Percentiles rank a stretch among this genome's conserved stretches.
phyloP scores from a whole-genome alignment of 2,113 vertebrate genomes.

The Pongo abelii region DNA sequence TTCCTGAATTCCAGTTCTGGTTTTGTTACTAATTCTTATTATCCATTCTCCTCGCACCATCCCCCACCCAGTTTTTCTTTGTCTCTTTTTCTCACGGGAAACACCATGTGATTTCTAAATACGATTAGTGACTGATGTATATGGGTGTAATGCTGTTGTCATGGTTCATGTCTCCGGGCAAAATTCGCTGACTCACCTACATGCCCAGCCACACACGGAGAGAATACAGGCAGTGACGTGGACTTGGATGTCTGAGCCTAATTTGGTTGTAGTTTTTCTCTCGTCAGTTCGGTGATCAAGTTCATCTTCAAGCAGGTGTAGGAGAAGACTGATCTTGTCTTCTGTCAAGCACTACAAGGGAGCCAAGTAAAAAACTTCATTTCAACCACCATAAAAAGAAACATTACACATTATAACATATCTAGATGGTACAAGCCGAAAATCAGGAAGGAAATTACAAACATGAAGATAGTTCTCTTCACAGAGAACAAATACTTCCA shows the following conservation, averaged over 20 bases:
- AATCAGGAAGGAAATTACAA: neutral
- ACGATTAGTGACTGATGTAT: neutral
- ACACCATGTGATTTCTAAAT: neutral
- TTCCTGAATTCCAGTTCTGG: neutral
- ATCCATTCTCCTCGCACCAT: neutral
- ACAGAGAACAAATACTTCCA: neutral
- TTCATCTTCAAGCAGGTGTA: conserved; percentile 91
- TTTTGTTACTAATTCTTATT: neutral
- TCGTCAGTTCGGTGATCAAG: conserved; percentile 82
- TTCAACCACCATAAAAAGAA: neutral
- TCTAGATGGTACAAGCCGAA: neutral
- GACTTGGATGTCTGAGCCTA: conserved; percentile 84
- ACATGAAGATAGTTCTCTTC: neutral
- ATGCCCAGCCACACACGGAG: conserved; percentile 94
- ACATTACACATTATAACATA: neutral
- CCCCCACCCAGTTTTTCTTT: neutral
- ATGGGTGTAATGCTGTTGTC: neutral
- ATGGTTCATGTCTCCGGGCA: neutral
- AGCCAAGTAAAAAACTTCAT: neutral
- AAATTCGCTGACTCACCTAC: conserved; percentile 84
- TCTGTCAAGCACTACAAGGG: conserved; percentile 89
- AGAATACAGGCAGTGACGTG: conserved; percentile 92
- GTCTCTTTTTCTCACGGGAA: neutral
- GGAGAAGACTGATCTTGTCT: conserved; percentile 88
- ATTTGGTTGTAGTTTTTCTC: conserved; percentile 65